A percentile compares a stretch with the other conserved stretches of the same genome.
These are phyloP conservation scores for Melanerpes aurifrons DNA, from an alignment of 2,113 vertebrate species.

Conservation along the genomic window DNA sequence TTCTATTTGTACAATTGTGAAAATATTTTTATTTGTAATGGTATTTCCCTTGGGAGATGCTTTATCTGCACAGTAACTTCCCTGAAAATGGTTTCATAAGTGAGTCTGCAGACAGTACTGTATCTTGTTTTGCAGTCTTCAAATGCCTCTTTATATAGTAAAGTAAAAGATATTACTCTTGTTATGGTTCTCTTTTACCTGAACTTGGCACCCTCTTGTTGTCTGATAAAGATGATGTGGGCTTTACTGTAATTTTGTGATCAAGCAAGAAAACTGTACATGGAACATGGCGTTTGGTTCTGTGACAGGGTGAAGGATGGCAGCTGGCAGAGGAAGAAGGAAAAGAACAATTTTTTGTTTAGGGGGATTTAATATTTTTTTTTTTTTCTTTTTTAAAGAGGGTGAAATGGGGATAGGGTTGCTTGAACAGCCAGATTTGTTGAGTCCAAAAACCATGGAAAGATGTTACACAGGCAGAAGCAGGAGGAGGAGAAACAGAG, in stretches of 20 bases:
- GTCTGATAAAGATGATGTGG: background rate
- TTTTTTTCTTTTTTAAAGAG: background rate
- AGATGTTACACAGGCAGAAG: conserved; percentile 24
- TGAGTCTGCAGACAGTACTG: background rate
- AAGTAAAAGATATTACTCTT: background rate
- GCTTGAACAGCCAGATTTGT: background rate
- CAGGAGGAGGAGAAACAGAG: background rate
- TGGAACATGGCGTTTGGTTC: background rate
- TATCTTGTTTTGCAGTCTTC: background rate
- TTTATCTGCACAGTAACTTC: background rate
- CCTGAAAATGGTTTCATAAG: background rate
- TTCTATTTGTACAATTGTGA: background rate
- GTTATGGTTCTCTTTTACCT: background rate
- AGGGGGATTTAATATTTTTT: too few species aligned
- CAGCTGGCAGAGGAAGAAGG: background rate
- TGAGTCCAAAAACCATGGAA: conserved; percentile 5
- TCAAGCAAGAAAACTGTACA: background rate
- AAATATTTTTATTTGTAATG: background rate
- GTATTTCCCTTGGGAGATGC: background rate
- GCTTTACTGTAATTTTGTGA: background rate
- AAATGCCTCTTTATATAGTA: background rate
- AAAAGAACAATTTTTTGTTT: background rate
- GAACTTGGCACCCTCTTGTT: background rate
- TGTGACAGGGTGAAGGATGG: background rate
- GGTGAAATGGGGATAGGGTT: background rate